phyloP scores from a whole-genome alignment of 2,797 vertebrate genomes.

The Enteromius mattozi region DNA sequence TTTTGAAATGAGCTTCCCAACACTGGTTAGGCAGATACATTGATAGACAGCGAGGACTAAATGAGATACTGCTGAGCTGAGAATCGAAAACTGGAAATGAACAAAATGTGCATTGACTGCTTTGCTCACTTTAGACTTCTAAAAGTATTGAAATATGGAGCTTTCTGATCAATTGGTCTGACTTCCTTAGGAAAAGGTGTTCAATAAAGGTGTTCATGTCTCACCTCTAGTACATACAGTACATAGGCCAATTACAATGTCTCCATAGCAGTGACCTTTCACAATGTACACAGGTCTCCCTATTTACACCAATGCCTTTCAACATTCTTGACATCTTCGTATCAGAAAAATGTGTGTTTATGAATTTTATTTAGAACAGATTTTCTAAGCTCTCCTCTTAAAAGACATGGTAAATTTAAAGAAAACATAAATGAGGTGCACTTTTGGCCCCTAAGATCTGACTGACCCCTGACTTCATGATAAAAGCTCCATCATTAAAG shows the following conservation, averaged over 20 bases:
- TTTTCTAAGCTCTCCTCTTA: background rate
- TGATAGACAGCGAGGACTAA: background rate
- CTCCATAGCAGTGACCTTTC: slow-evolving; percentile 6
- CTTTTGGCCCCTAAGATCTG: background rate
- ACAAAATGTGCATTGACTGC: background rate
- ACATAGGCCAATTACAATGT: background rate
- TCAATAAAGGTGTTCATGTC: background rate
- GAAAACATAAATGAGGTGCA: background rate
- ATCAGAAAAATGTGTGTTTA: background rate
- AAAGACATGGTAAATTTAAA: background rate
- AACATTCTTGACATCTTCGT: background rate
- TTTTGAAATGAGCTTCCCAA: background rate
- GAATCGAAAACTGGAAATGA: background rate
- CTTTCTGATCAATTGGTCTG: slow-evolving; percentile 4
- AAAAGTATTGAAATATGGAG: slow-evolving; percentile 17
- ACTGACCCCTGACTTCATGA: background rate
- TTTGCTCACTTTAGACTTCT: slow-evolving; percentile 1
- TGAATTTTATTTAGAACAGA: background rate
- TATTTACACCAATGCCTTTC: background rate
- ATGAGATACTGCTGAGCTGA: background rate
- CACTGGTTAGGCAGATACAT: background rate
- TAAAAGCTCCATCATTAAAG: background rate
- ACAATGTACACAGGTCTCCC: background rate
- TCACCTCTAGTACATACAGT: slow-evolving; percentile 9
- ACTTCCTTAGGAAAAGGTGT: slow-evolving; percentile 15